phyloP scores from a whole-genome alignment of 1,140 invertebrate species.

The Teleogryllus occipitalis region DNA sequence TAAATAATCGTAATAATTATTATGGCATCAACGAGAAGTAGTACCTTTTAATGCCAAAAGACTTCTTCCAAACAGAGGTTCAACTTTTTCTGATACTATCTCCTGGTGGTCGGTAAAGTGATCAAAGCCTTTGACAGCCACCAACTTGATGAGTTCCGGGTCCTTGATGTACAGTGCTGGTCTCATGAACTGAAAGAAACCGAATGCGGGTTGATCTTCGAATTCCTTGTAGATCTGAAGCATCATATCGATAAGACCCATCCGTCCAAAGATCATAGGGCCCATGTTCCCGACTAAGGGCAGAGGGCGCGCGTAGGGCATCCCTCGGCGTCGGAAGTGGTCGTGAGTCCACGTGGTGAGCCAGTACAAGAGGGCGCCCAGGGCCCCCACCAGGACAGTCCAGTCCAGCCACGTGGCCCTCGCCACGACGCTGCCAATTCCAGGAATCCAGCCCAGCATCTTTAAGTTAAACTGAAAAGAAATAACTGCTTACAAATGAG shows the following conservation, averaged over 20 bases:
- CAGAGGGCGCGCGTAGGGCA: conserved; percentile 20
- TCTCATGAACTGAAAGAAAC: not conserved
- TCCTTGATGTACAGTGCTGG: not conserved
- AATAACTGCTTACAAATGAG: too few species aligned
- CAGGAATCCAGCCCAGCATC: too few species aligned
- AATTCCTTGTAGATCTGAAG: too few species aligned
- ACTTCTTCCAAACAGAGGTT: conserved; percentile 24
- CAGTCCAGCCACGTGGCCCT: not conserved
- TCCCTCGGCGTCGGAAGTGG: conserved; percentile 22
- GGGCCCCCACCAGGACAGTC: not conserved
- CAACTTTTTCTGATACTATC: conserved; percentile 26
- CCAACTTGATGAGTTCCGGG: conserved; percentile 29
- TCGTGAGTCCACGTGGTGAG: conserved; percentile 9
- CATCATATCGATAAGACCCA: too few species aligned
- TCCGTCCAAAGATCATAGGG: too few species aligned
- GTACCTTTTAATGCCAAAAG: too few species aligned
- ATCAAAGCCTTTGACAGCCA: conserved; percentile 40
- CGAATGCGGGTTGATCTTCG: not conserved
- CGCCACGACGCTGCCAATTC: too few species aligned
- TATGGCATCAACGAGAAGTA: too few species aligned
- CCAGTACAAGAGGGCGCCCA: not conserved
- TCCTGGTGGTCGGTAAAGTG: conserved; percentile 24
- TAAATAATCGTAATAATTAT: too few species aligned
- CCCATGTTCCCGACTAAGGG: conserved; percentile 26
- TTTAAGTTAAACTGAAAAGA: too few species aligned